These are phyloP conservation scores for Hydrotaea cyrtoneurina DNA, from an alignment of 2,888 invertebrate genomes.

Conservation along the genomic window DNA sequence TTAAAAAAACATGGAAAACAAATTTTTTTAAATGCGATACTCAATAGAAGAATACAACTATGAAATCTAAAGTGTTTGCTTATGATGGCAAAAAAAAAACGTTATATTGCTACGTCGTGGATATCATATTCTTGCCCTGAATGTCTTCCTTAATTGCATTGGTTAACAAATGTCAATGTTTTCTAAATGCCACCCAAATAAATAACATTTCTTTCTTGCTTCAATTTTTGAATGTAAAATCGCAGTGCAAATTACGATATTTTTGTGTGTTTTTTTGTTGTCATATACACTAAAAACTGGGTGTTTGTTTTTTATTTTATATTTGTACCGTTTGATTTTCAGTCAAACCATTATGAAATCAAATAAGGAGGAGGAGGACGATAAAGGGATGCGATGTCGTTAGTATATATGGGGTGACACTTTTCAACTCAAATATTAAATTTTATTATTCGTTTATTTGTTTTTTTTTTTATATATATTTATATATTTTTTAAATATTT, in stretches of 20 bases:
- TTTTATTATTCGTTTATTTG: slow-evolving; percentile 47
- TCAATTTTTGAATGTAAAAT: neutral
- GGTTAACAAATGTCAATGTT: no score
- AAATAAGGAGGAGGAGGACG: neutral
- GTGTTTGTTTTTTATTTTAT: neutral
- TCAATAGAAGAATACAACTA: no score
- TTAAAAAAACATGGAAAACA: no score
- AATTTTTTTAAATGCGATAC: no score
- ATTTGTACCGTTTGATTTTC: neutral
- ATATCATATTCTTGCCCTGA: no score
- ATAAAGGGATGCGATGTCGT: neutral
- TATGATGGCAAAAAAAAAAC: no score
- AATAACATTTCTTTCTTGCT: neutral
- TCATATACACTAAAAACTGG: neutral
- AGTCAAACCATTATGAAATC: neutral
- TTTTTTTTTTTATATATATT: slow-evolving; percentile 45
- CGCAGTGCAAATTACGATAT: slow-evolving; percentile 39
- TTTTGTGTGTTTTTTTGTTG: neutral
- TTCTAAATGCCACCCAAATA: no score
- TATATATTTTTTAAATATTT: slow-evolving; percentile 32
- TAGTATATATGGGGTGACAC: neutral
- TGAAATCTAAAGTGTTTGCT: no score
- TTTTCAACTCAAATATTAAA: slow-evolving; percentile 38
- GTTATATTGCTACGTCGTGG: no score
- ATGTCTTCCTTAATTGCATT: no score